Evolutionary conservation across 2,797 vertebrate species (phyloP), one percentile per base, ranked within the genome.

Genomic region (Hozukius guyotensis): DNA sequence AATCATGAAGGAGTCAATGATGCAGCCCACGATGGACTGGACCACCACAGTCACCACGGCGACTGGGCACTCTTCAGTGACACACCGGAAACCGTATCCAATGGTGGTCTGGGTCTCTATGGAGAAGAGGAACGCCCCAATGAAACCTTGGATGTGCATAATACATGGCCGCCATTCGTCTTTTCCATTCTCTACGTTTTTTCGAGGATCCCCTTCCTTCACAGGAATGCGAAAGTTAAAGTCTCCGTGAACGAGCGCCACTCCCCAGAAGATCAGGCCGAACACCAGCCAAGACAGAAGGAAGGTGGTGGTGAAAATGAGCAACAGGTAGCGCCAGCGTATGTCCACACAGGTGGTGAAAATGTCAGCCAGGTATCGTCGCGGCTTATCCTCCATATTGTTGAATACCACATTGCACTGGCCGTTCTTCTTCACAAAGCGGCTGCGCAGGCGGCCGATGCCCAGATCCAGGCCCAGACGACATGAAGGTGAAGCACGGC

Each of bases 271-370:
- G 88, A 97, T 92, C 71, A 98, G 22, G 6, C 97, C 97, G 13
- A 99, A 99, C 72, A 97, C 79, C 56, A 98, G 89, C 97, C 98
- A 98, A 52, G 97, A 98, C 49, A 97, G 92, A 1, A 99, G 96
- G 89, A 98, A 99, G 0, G 97, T 96, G 70, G 96, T 90, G 0
- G 96, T 97, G 91, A 98, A 99, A 88, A 98, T 96, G 75, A 98
- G 92, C 20, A 99, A 89, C 95, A 98, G 95, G 86, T 98, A 98
- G 65, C 99, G 96, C 99, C 99, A 99, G 92, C 99, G 99, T 88
- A 99, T 98, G 96, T 99, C 99, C 91, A 99, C 98, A 1, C 99
- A 99, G 0, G 99, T 99, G 89, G 99, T 99, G 85, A 99, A 99
- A 92, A 99, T 99, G 75, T 99, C 99, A 5, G 99, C 98, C 75